These are phyloP conservation scores for Aspidapion aeneum DNA, from an alignment of 2,888 invertebrate genomes.

Conservation along the genomic window DNA sequence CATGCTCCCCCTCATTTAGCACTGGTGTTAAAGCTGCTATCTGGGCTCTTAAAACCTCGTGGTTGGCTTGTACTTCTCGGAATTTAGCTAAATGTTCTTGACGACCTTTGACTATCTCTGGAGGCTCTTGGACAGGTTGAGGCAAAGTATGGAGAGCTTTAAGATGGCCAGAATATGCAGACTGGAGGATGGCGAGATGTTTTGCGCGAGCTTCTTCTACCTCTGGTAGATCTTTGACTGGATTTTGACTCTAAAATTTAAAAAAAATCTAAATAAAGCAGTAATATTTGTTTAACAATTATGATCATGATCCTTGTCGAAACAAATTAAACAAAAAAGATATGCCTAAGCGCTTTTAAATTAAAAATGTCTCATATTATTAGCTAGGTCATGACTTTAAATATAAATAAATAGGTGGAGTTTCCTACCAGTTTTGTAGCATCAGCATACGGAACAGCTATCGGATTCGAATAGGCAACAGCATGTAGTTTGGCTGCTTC, in stretches of 20 bases:
- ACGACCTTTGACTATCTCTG: slow-evolving; percentile 41
- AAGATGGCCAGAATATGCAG: slow-evolving; percentile 37
- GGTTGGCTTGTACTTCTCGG: slow-evolving; percentile 37
- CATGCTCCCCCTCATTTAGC: slow-evolving; percentile 25
- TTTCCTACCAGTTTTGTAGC: slow-evolving; percentile 27
- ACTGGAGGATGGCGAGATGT: slow-evolving; percentile 40
- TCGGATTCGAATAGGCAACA: slow-evolving; percentile 36
- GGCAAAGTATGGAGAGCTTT: slow-evolving; percentile 32
- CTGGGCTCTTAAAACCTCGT: slow-evolving; percentile 34
- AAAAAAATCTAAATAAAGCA: slow-evolving; percentile 4
- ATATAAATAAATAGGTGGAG: too few species aligned
- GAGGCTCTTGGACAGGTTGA: slow-evolving; percentile 45
- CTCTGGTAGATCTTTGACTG: slow-evolving; percentile 46
- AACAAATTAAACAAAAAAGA: too few species aligned
- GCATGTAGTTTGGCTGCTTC: slow-evolving; percentile 22
- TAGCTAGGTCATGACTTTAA: too few species aligned
- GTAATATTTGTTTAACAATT: neutral
- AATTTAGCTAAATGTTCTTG: slow-evolving; percentile 41
- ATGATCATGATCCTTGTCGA: too few species aligned
- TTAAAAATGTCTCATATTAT: too few species aligned
- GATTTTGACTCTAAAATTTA: slow-evolving; percentile 37
- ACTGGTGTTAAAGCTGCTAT: slow-evolving; percentile 34
- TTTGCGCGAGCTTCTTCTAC: slow-evolving; percentile 40
- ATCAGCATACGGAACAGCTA: slow-evolving; percentile 32
- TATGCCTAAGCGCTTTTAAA: too few species aligned